Conservation (phyloP, 2,888 invertebrate species). For the Rhingia rostrata region DNA sequence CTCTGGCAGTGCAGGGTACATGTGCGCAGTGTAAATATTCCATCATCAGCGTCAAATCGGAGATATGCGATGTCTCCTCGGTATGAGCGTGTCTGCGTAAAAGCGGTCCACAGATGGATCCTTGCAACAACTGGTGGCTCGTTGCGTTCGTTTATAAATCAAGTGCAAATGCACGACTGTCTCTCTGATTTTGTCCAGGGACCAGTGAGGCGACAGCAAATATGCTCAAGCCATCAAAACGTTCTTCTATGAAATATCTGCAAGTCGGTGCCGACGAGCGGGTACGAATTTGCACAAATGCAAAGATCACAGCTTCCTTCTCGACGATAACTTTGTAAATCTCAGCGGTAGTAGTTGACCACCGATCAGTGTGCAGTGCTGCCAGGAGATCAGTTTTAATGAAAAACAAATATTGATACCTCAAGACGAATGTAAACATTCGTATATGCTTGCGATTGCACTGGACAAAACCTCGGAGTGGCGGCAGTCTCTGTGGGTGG, state of each 20-base stretch:
- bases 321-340: constrained; percentile 3
- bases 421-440: constrained; percentile 72
- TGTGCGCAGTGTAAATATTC: constrained; percentile 70
- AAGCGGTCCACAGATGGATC: constrained; percentile 29
- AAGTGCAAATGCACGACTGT: constrained; percentile 47
- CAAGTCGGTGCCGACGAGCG: neutral
- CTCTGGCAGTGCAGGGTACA: constrained; percentile 24
- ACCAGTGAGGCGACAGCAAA: constrained; percentile 61
- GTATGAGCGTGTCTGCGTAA: constrained; percentile 5
- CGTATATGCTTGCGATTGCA: constrained; percentile 56
- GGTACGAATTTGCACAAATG: constrained; percentile 58
- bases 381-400: constrained; percentile 72
- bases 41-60: constrained; percentile 60
- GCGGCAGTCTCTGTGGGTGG: constrained; percentile 19
- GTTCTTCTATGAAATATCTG: constrained; percentile 23
- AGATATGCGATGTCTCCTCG: constrained; percentile 34
- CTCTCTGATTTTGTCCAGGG: neutral
- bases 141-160: constrained; percentile 48
- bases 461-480: constrained; percentile 29
- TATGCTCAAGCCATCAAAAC: constrained; percentile 58
- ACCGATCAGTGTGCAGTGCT: constrained; percentile 33
- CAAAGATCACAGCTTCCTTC: constrained; percentile 46
- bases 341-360: constrained; percentile 25
- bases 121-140: constrained; percentile 40
- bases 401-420: constrained; percentile 74